Evolutionary conservation across 2,888 invertebrate genomes (phyloP).

Genomic region (Siphlonurus alternatus): DNA sequence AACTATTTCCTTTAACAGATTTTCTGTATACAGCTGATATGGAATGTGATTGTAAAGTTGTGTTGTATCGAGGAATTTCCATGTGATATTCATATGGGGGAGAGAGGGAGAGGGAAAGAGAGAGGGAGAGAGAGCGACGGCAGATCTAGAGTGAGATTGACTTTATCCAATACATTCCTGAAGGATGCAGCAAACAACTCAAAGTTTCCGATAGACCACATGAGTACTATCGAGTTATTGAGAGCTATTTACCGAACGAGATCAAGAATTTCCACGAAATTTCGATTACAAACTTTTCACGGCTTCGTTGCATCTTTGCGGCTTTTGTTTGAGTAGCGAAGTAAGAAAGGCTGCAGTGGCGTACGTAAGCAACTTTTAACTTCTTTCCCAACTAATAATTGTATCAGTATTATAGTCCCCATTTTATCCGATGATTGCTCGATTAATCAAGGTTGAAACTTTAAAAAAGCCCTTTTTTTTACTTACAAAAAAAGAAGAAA

Average conservation of each 20-base stretch:
- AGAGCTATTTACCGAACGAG: background rate
- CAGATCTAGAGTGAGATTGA: background rate
- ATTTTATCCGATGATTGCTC: no score
- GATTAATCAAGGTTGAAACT: no score
- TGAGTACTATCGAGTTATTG: background rate
- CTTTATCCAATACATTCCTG: background rate
- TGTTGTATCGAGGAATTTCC: background rate
- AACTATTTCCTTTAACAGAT: background rate
- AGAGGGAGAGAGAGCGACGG: background rate
- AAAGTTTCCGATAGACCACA: background rate
- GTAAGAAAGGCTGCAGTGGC: background rate
- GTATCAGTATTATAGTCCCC: background rate
- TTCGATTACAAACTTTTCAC: background rate
- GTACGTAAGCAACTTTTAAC: background rate
- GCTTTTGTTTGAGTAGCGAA: background rate
- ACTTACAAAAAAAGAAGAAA: no score
- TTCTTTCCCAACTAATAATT: background rate
- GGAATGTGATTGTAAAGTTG: background rate
- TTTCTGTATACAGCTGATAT: background rate
- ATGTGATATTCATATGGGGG: background rate
- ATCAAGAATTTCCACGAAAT: background rate
- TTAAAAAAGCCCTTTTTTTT: no score
- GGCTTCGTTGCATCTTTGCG: background rate
- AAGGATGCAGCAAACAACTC: background rate
- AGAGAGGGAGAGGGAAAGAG: background rate